A percentile compares a stretch with the other conserved stretches of the same genome.
Conservation (phyloP, 2,113 vertebrate species). For the Rhea pennata region DNA sequence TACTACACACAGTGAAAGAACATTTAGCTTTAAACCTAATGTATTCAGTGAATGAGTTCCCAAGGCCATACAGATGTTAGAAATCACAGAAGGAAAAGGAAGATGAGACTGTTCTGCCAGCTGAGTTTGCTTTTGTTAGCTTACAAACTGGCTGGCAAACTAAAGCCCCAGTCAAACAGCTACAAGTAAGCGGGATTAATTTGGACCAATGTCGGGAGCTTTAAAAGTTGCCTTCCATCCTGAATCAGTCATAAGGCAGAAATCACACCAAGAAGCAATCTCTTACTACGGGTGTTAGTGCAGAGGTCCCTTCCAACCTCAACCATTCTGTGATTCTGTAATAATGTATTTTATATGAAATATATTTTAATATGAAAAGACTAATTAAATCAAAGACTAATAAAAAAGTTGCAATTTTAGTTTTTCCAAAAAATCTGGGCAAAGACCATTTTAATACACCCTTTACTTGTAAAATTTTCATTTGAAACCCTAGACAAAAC, state of each 20-base stretch:
- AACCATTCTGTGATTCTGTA: too few species aligned
- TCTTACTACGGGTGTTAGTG: neutral
- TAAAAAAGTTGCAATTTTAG: neutral
- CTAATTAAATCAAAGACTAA: neutral
- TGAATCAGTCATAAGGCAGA: neutral
- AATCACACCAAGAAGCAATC: neutral
- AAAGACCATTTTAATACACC: neutral
- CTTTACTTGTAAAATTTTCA: accelerated
- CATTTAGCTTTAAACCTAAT: neutral
- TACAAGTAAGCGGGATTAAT: neutral
- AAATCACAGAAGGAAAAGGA: neutral
- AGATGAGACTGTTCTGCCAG: neutral
- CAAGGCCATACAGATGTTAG: neutral
- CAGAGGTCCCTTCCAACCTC: neutral
- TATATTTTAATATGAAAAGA: neutral
- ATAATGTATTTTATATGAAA: too few species aligned
- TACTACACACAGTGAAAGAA: too few species aligned
- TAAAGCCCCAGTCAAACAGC: neutral
- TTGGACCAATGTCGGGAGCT: neutral
- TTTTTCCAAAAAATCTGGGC: neutral
- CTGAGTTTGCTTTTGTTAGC: neutral
- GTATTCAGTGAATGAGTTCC: neutral
- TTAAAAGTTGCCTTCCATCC: neutral
- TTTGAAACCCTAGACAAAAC: neutral
- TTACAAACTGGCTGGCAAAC: neutral